Percentiles rank a stretch among this genome's conserved stretches.
Conservation (phyloP, 2,113 vertebrate species). For the Leptosomus discolor region DNA sequence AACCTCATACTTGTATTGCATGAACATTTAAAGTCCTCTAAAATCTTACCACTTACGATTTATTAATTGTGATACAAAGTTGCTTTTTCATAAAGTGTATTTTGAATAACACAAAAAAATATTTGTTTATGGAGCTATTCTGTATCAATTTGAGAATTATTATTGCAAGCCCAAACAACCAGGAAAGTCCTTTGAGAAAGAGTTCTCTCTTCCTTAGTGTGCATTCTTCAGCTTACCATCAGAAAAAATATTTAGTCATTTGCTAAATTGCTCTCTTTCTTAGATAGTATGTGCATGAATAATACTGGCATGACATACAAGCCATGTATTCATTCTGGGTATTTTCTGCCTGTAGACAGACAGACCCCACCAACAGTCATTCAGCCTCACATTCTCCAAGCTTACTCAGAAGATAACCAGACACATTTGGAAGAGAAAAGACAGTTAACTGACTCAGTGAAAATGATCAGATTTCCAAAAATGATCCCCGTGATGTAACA, state of each 20-base stretch:
- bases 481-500: neutral
- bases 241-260: neutral
- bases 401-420: slow-evolving; percentile 26
- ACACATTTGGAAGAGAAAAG: neutral
- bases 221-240: neutral
- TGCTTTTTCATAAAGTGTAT: neutral
- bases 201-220: neutral
- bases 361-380: neutral
- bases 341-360: neutral
- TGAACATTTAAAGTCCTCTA: neutral
- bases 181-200: neutral
- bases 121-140: neutral
- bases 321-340: neutral
- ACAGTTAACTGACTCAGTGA: slow-evolving; percentile 23
- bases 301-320: neutral
- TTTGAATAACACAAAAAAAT: neutral
- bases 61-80: neutral
- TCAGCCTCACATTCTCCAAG: neutral
- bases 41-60: neutral
- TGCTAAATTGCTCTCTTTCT: neutral
- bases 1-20: neutral
- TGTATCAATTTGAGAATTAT: neutral
- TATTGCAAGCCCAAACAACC: neutral
- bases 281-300: neutral
- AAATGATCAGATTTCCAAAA: slow-evolving; percentile 37